These are phyloP conservation scores for Myotis daubentonii DNA, from an alignment of 2,797 vertebrate genomes.

Conservation along the genomic window DNA sequence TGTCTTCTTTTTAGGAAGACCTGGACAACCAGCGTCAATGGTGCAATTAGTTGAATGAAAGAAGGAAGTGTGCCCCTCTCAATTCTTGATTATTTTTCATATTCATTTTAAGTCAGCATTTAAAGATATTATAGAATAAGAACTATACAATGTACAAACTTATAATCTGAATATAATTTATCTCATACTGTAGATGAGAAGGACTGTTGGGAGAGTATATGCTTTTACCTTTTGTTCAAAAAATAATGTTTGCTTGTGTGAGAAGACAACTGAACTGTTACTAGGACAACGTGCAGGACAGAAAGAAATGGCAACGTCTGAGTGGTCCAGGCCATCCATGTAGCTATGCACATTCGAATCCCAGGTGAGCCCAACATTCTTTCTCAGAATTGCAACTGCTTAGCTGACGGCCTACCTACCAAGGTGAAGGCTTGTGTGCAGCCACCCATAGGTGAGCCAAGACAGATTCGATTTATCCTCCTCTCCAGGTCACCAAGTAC, in stretches of 20 bases:
- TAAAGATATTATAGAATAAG: not conserved
- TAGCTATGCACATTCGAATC: not conserved
- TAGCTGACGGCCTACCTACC: not conserved
- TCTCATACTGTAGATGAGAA: not conserved
- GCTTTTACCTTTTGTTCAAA: not conserved
- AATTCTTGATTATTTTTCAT: slow-evolving; percentile 5
- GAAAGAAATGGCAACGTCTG: not conserved
- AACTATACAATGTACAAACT: not conserved
- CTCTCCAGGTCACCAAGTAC: not conserved
- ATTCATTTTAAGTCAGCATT: not conserved
- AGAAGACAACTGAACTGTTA: not conserved
- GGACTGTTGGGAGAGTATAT: not conserved
- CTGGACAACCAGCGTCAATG: not conserved
- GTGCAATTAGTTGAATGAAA: not conserved
- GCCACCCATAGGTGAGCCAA: not conserved
- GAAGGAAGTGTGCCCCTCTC: not conserved
- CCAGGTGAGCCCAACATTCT: not conserved
- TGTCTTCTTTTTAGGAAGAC: not conserved
- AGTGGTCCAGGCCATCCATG: fast-evolving
- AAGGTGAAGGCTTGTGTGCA: not conserved
- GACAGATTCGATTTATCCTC: not conserved
- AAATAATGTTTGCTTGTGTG: not conserved
- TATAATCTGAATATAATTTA: not conserved
- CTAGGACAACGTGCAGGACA: not conserved
- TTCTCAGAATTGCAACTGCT: not conserved